A percentile compares a stretch with the other conserved stretches of the same genome.
Evolutionary conservation across 1,140 invertebrate genomes (phyloP).

Genomic region (Drosophila sucinea): DNA sequence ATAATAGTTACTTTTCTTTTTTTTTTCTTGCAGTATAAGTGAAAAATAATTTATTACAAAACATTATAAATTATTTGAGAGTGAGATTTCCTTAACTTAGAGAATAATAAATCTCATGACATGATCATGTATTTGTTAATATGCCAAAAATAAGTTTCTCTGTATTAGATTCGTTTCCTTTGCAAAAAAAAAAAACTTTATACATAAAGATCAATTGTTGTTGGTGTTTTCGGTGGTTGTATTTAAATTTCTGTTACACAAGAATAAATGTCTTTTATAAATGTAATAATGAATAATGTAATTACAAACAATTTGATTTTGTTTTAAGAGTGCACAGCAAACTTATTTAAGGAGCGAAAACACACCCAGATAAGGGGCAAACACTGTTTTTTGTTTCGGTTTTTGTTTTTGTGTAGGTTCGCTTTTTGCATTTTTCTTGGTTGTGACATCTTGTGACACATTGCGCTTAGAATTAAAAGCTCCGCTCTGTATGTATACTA

Average conservation of each 20-base stretch:
- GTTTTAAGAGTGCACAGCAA: conserved; percentile 54
- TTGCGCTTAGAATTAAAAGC: conserved; percentile 39
- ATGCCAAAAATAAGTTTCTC: conserved; percentile 39
- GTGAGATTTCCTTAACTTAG: conserved; percentile 59
- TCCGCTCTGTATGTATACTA: conserved; percentile 48
- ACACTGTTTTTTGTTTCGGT: conserved; percentile 24
- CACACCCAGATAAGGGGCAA: conserved; percentile 72
- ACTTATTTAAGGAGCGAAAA: conserved; percentile 60
- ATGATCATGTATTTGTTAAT: conserved; percentile 48
- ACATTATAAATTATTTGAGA: conserved; percentile 60
- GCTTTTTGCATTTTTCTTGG: conserved; percentile 29
- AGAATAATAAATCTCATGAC: conserved; percentile 59
- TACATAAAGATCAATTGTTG: conserved; percentile 42
- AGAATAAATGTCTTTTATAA: conserved; percentile 63
- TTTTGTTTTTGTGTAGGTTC: conserved; percentile 11
- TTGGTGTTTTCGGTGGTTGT: conserved; percentile 34
- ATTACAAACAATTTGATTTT: conserved; percentile 31
- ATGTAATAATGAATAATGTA: conserved; percentile 20
- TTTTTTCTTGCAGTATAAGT: conserved; percentile 29
- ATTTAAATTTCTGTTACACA: conserved; percentile 67
- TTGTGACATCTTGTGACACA: conserved; percentile 61
- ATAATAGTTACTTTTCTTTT: too few species aligned
- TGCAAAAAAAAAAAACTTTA: conserved; percentile 31
- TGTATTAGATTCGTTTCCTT: conserved; percentile 47
- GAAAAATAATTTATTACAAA: conserved; percentile 72